A percentile compares a stretch with the other conserved stretches of the same genome.
Evolutionary conservation across 37 sponge, comb jelly and placozoan genomes (phyloP).

Genomic region (Amphimedon queenslandica): DNA sequence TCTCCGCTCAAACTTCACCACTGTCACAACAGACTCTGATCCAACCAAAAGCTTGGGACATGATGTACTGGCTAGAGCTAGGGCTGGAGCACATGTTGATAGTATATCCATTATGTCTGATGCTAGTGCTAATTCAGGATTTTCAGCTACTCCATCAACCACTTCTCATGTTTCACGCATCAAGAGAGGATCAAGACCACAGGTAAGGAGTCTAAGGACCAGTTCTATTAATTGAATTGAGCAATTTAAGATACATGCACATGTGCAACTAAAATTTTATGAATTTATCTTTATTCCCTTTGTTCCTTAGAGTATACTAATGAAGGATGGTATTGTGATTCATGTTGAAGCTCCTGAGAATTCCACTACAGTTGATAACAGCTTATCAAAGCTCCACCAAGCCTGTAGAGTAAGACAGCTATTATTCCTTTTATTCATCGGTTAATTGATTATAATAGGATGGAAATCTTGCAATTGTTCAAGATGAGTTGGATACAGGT

Average conservation of each 20-base stretch:
- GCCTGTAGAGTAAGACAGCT: slow-evolving; percentile 37
- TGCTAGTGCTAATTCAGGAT: background rate
- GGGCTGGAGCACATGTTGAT: background rate
- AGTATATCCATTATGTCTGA: background rate
- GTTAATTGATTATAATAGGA: slow-evolving; percentile 47
- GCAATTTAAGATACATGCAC: no score
- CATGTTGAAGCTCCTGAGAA: background rate
- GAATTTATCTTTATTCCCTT: background rate
- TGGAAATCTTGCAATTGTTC: slow-evolving; percentile 40
- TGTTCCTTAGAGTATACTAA: background rate
- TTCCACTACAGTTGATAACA: background rate
- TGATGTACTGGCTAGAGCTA: no score
- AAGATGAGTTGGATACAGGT: slow-evolving; percentile 23
- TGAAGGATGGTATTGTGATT: background rate
- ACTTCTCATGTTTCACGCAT: background rate
- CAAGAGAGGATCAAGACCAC: background rate
- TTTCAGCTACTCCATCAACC: background rate
- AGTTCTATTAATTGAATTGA: no score
- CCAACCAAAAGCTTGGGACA: background rate
- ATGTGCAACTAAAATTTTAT: no score
- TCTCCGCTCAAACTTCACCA: background rate
- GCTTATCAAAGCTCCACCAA: slow-evolving; percentile 21
- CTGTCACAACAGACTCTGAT: background rate
- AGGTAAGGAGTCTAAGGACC: no score
- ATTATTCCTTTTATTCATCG: no score